Evolutionary conservation across 2,888 invertebrate genomes (phyloP), one percentile per base, ranked within the genome.

Genomic region (Microctonus brassicae): DNA sequence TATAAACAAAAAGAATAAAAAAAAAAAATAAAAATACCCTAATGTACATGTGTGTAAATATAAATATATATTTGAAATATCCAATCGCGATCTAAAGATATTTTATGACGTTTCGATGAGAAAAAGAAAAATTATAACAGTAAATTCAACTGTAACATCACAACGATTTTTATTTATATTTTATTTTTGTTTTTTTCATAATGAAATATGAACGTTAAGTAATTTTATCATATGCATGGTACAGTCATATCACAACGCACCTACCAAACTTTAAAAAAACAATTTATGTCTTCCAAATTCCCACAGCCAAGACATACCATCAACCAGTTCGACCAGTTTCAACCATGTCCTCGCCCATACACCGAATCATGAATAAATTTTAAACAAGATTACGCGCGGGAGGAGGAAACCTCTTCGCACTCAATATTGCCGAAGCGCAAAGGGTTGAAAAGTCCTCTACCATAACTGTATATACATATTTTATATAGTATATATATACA

Each of bases 281-380:
- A 75, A n/a, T n/a, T n/a, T 76, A 20, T 47, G 65, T 75, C 69
- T 73, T 74, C 73, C 71, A 66, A 76, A 74, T 76, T 75, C 72
- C 69, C 75, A 65, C 71, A 79, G 78, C 71, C 73, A 62, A 70
- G 73, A 69, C 68, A 75, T 65, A 65, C 68, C 69, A 69, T 71
- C 61, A 73, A 76, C 76, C 76, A 75, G 76, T 76, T 71, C 73
- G 69, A 76, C 76, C 76, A 75, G 76, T 76, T 76, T 73, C 17
- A 42, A 73, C 63, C 71, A 63, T 79, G 80, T 80, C 78, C 73
- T 58, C 75, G 58, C 69, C 73, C 78, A 70, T 73, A 62, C 22
- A 53, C 65, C 57, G 69, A 69, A 80, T 81, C 82, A 81, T 83
- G 83, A 82, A 83, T 83, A 82, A 81, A 83, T 81, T 82, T 83